These are phyloP conservation scores for Patella pellucida DNA, from an alignment of 2,888 invertebrate species.

Conservation along the genomic window DNA sequence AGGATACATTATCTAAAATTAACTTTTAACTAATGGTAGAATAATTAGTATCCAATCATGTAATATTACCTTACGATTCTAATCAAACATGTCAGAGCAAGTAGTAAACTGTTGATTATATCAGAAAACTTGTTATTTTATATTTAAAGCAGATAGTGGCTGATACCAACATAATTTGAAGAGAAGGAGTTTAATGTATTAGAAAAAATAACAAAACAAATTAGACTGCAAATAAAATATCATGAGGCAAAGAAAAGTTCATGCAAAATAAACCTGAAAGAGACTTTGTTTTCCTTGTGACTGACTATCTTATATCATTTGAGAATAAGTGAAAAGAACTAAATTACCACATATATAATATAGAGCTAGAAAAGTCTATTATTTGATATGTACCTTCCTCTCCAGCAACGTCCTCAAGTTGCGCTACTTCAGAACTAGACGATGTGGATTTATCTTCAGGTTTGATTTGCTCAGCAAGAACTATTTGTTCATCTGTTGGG, in stretches of 20 bases:
- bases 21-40: not conserved
- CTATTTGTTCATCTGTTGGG: constrained; percentile 25
- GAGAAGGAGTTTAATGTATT: too few species aligned
- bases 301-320: constrained; percentile 30
- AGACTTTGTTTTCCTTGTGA: constrained; percentile 15
- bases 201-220: not conserved
- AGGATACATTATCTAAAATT: constrained; percentile 17
- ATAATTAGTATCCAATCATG: too few species aligned
- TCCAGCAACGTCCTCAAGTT: constrained; percentile 57
- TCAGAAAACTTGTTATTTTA: too few species aligned
- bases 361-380: too few species aligned
- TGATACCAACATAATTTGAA: too few species aligned
- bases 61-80: too few species aligned
- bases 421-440: constrained; percentile 63
- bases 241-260: constrained; percentile 28
- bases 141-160: too few species aligned
- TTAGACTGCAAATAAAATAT: constrained; percentile 18
- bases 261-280: constrained; percentile 33
- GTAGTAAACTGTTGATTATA: too few species aligned
- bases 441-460: constrained; percentile 55
- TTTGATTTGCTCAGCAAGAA: constrained; percentile 16
- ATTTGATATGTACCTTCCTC: constrained; percentile 47
- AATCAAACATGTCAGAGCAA: too few species aligned
- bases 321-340: constrained; percentile 20
- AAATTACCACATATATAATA: constrained; percentile 1